Evolutionary conservation across 23 tunicate genomes (phyloP).

Genomic region (Trididemnum miniatum): DNA sequence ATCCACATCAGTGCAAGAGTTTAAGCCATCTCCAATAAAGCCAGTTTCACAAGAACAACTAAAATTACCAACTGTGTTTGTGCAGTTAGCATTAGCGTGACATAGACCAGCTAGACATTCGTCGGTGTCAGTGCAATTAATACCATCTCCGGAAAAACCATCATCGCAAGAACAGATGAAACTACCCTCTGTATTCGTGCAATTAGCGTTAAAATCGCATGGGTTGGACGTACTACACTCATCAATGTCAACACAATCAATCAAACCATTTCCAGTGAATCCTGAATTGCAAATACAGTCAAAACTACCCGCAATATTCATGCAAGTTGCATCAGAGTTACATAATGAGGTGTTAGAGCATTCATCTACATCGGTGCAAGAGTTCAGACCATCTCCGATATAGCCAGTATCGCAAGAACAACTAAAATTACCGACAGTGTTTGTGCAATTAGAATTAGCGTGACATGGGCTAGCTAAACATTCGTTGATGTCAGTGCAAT

Average conservation of each 20-base stretch:
- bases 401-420: constrained; percentile 34
- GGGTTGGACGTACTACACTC: constrained; percentile 22
- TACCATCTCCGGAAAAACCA: constrained; percentile 41
- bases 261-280: constrained; percentile 22
- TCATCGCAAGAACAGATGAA: constrained; percentile 26
- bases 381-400: constrained; percentile 12
- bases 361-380: constrained; percentile 41
- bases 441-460: constrained; percentile 23
- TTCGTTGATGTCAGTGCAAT: constrained; percentile 32
- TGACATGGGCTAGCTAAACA: neutral
- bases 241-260: constrained; percentile 38
- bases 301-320: constrained; percentile 37
- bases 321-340: constrained; percentile 26
- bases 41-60: constrained; percentile 36
- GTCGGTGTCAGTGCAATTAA: constrained; percentile 15
- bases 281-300: constrained; percentile 30
- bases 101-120: constrained; percentile 6
- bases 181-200: constrained; percentile 33
- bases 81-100: constrained; percentile 28
- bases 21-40: constrained; percentile 37
- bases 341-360: too few relatives aligned
- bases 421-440: constrained; percentile 33
- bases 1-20: constrained; percentile 21
- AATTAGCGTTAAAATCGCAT: constrained; percentile 29
- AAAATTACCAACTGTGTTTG: constrained; percentile 37